Conservation (phyloP, 2,888 invertebrate genomes). For the Ceriagrion tenellum region DNA sequence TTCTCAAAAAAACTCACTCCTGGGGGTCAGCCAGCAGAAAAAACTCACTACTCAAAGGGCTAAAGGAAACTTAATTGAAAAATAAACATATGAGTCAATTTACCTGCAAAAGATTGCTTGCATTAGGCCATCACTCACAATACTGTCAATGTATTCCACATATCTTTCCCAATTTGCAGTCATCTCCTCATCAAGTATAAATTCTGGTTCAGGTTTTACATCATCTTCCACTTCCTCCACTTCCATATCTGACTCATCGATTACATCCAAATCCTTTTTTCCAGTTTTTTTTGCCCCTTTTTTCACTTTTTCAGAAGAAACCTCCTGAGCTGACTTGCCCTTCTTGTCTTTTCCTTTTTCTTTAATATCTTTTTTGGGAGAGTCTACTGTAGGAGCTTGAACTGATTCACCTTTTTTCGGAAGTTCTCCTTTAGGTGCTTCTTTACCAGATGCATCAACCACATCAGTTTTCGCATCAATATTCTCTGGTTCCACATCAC, state of each 20-base stretch:
- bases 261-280: constrained; percentile 69
- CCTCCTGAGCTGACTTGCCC: not conserved
- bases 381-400: not conserved
- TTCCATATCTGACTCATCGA: constrained; percentile 55
- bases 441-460: too few species aligned
- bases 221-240: constrained; percentile 48
- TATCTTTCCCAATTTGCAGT: constrained; percentile 82
- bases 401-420: too few species aligned
- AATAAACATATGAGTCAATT: not conserved
- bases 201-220: constrained; percentile 59
- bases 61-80: too few species aligned
- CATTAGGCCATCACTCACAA: constrained; percentile 81
- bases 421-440: too few species aligned
- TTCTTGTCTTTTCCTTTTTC: not conserved
- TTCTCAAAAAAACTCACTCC: too few species aligned
- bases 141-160: constrained; percentile 83
- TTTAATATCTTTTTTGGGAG: not conserved
- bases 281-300: constrained; percentile 69
- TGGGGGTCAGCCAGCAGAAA: too few species aligned
- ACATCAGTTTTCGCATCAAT: too few species aligned
- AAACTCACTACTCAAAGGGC: too few species aligned
- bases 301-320: not conserved
- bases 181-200: constrained; percentile 74
- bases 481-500: not conserved
- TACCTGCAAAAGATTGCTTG: constrained; percentile 79